phyloP scores from a whole-genome alignment of 2,797 vertebrate species.

The Tokudaia muenninki region DNA sequence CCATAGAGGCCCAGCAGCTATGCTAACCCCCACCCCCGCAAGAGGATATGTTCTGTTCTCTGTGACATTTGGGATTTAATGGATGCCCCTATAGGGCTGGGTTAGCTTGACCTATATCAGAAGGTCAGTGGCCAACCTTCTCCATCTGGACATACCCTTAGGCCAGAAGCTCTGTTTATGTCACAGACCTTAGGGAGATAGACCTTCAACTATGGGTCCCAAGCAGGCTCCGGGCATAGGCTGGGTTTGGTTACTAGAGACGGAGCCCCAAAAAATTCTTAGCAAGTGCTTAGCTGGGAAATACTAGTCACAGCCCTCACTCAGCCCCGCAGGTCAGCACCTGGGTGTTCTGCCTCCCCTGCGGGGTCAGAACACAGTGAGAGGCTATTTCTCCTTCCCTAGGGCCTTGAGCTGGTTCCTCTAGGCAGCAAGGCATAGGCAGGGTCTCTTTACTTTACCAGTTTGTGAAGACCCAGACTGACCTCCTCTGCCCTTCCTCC shows the following conservation, averaged over 20 bases:
- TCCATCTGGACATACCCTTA: fast-evolving
- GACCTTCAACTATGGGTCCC: neutral
- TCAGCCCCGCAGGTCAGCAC: neutral
- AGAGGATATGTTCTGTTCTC: neutral
- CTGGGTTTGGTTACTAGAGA: neutral
- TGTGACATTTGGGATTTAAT: neutral
- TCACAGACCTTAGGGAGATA: fast-evolving
- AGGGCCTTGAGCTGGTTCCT: neutral
- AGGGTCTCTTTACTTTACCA: fast-evolving
- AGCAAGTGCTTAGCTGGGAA: too few relatives aligned
- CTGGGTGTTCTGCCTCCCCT: neutral
- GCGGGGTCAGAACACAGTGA: neutral
- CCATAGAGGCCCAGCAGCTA: neutral
- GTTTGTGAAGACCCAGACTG: too few relatives aligned
- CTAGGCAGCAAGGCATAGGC: neutral
- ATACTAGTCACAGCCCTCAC: fast-evolving
- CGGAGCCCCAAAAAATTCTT: neutral
- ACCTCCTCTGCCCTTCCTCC: too few relatives aligned
- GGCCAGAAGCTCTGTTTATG: neutral
- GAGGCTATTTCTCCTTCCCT: fast-evolving
- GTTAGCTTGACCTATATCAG: fast-evolving
- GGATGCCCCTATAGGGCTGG: neutral
- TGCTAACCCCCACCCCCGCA: too few relatives aligned
- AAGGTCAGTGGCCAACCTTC: neutral
- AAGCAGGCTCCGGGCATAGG: neutral